A percentile compares a stretch with the other conserved stretches of the same genome.
These are phyloP conservation scores for Semicossyphus pulcher DNA, from an alignment of 2,113 vertebrate species.

Conservation along the genomic window DNA sequence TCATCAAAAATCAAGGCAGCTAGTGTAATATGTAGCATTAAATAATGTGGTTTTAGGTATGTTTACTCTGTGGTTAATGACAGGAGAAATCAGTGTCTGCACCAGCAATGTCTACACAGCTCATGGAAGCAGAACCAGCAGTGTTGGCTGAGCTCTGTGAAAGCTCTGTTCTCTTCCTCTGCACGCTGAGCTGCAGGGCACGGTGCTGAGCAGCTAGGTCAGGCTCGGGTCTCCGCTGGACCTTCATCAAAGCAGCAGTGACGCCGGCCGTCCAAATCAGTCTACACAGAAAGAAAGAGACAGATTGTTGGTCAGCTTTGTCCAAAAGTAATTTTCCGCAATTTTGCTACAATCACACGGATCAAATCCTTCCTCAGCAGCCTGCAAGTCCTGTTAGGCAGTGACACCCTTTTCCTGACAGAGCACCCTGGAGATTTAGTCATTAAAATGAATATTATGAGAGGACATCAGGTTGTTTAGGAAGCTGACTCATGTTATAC, in stretches of 20 bases:
- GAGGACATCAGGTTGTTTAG: too few relatives aligned
- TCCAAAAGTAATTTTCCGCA: constrained; percentile 15
- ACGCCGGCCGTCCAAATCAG: constrained; percentile 43
- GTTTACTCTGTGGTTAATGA: constrained; percentile 13
- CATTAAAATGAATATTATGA: too few relatives aligned
- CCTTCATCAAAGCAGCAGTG: constrained; percentile 41
- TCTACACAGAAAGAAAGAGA: constrained; percentile 45
- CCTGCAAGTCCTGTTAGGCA: constrained; percentile 1
- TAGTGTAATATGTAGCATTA: constrained; percentile 21
- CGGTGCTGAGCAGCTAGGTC: constrained; percentile 60
- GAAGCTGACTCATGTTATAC: too few relatives aligned
- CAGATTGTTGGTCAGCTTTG: constrained; percentile 18
- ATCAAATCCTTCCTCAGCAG: not conserved
- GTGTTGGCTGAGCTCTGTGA: not conserved
- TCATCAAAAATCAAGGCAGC: not conserved
- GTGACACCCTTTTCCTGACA: constrained; percentile 27
- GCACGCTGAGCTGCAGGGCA: constrained; percentile 34
- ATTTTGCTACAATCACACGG: not conserved
- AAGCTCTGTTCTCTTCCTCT: constrained; percentile 27
- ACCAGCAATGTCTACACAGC: not conserved
- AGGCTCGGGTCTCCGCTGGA: constrained; percentile 37
- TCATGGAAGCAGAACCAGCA: constrained; percentile 30
- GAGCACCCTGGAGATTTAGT: not conserved
- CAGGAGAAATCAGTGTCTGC: not conserved
- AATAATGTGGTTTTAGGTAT: constrained; percentile 43